Percentiles rank a stretch among this genome's conserved stretches.
Evolutionary conservation across 2,113 vertebrate genomes (phyloP).

Genomic region (Heloderma charlesbogerti): DNA sequence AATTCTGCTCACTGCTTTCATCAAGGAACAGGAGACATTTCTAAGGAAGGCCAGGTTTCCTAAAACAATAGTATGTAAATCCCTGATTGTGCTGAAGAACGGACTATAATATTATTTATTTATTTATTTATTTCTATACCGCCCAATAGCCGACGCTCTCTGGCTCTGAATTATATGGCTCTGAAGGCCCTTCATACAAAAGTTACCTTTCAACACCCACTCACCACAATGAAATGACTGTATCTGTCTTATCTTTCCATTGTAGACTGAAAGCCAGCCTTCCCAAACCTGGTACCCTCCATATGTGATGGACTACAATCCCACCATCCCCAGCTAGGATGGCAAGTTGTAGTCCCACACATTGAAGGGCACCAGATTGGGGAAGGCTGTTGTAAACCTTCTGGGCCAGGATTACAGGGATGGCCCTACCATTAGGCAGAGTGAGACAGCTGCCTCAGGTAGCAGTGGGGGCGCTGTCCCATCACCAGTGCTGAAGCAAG

Average conservation of each 20-base stretch:
- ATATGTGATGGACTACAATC: background rate
- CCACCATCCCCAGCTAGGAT: background rate
- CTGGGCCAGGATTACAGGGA: background rate
- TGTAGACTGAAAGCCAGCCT: background rate
- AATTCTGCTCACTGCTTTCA: background rate
- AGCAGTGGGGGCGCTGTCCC: too few relatives aligned
- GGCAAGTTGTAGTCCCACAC: background rate
- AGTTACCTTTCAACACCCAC: background rate
- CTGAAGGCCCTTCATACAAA: background rate
- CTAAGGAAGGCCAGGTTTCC: background rate
- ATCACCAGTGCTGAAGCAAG: too few relatives aligned
- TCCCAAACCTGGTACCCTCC: background rate
- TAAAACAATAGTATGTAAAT: background rate
- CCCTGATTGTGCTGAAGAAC: background rate
- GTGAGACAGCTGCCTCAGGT: too few relatives aligned
- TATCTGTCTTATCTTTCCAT: background rate
- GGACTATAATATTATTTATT: background rate
- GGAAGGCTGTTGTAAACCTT: background rate
- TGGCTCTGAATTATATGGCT: too few relatives aligned
- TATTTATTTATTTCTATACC: too few relatives aligned
- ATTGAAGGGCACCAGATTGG: background rate
- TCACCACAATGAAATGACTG: background rate
- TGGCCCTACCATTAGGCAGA: too few relatives aligned
- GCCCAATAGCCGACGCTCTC: too few relatives aligned
- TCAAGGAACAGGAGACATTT: background rate